Evolutionary conservation across 2,113 vertebrate genomes (phyloP), one percentile per base, ranked within the genome.

Genomic region (Lycaon pictus): DNA sequence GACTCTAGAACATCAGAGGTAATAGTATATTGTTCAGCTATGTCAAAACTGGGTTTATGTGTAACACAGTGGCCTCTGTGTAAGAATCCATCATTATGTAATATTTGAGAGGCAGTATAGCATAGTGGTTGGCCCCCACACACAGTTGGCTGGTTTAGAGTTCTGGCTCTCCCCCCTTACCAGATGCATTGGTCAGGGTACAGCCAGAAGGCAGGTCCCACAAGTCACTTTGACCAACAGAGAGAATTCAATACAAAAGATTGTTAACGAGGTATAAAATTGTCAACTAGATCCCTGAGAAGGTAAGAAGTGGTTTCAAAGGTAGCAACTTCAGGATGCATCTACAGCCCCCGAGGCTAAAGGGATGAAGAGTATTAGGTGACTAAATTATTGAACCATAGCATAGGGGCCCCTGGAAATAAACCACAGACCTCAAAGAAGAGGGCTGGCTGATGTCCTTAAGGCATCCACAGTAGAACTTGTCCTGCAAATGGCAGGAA

Each of bases 391-490:
- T 53, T n/a, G 25, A 62, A 32, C 23, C n/a, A 1, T 20, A 90
- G 60, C 13, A 37, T 5, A 69, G 27, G 23, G 9, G 3, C 6
- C 11, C 43, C 37, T 23, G 23, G n/a, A 81, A 22, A 29, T 11
- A 27, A 85, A 25, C 23, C 58, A 74, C n/a, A 63, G 72, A 9
- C 13, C 12, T 53, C 5, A 1, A 77, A 83, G 51, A 58, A 65
- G 6, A 74, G 3, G 6, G 9, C 48, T 25, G 0, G 5, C 19
- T n/a, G 37, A 7, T 5, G 3, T 51, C 10, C 16, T 79, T 48
- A 27, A 12, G 11, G 32, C 1, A 20, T 10, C 3, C 22, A 29
- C 3, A 3, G 0, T 3, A 22, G 35, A 35, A 5, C 32, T 35
- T 72, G 20, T 37, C 32, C 19, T 63, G 1, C 1, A 37, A 74